Evolutionary conservation across 1,140 invertebrate species (phyloP).

Genomic region (Ptiloglossa arizonensis): DNA sequence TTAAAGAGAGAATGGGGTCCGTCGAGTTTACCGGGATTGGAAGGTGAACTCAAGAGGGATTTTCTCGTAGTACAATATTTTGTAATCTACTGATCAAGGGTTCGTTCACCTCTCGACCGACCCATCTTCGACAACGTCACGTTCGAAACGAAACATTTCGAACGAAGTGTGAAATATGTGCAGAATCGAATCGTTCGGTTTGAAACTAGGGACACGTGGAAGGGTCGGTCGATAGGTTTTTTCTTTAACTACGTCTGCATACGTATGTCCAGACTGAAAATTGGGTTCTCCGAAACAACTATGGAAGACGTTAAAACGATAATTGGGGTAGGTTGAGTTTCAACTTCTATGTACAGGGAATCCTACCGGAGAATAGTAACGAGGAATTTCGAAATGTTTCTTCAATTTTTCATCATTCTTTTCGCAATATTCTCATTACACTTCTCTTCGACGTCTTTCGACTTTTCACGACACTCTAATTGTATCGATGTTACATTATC

Average conservation of each 20-base stretch:
- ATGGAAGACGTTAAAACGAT: neutral
- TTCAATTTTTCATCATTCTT: too few relatives aligned
- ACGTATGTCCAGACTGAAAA: slow-evolving; percentile 25
- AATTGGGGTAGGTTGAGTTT: neutral
- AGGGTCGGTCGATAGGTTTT: slow-evolving; percentile 4
- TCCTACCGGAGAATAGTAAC: slow-evolving; percentile 25
- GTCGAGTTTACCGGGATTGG: slow-evolving; percentile 39
- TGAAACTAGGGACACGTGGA: neutral
- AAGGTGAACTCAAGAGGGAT: neutral
- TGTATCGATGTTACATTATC: too few relatives aligned
- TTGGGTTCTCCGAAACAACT: slow-evolving; percentile 11
- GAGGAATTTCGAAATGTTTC: slow-evolving; percentile 2
- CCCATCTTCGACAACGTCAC: neutral
- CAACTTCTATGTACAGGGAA: slow-evolving; percentile 29
- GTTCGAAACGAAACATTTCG: too few relatives aligned
- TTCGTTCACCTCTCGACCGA: neutral
- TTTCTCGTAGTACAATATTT: too few relatives aligned
- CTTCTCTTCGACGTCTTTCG: neutral
- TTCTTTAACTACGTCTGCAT: neutral
- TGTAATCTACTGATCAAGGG: neutral
- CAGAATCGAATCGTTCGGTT: neutral
- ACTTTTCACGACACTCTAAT: too few relatives aligned
- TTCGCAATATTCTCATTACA: too few relatives aligned
- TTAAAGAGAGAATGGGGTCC: neutral
- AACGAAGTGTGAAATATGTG: too few relatives aligned